Conservation (phyloP, 1,140 invertebrate genomes). For the Pararge aegeria region DNA sequence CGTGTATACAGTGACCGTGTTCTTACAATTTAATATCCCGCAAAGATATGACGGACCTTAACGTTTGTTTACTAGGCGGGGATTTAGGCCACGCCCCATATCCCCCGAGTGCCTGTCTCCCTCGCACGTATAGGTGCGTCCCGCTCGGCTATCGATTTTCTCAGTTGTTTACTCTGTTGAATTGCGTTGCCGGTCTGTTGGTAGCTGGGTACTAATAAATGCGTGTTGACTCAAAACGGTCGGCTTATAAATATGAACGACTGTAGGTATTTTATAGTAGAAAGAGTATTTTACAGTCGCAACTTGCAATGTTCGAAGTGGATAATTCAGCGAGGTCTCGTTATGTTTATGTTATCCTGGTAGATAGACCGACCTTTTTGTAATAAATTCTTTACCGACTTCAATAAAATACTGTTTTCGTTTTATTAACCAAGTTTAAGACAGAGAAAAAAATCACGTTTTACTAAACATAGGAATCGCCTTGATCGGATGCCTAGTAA, state of each 20-base stretch:
- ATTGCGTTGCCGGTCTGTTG: slow-evolving; percentile 43
- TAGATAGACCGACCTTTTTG: neutral
- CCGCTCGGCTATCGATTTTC: slow-evolving; percentile 60
- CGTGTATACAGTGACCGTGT: neutral
- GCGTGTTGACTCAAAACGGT: slow-evolving; percentile 42
- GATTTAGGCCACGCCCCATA: slow-evolving; percentile 38
- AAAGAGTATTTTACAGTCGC: slow-evolving; percentile 17
- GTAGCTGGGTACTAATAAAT: slow-evolving; percentile 41
- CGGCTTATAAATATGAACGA: slow-evolving; percentile 37
- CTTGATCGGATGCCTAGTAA: too few species aligned
- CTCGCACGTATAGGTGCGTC: slow-evolving; percentile 32
- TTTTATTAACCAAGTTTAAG: too few species aligned
- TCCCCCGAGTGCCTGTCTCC: slow-evolving; percentile 14
- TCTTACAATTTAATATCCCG: slow-evolving; percentile 27
- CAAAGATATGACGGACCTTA: slow-evolving; percentile 28
- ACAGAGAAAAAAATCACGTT: too few species aligned
- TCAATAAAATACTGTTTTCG: too few species aligned
- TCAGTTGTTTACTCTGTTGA: slow-evolving; percentile 58
- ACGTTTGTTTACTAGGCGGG: slow-evolving; percentile 34
- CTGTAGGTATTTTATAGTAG: slow-evolving; percentile 24
- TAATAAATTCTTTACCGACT: too few species aligned
- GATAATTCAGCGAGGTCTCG: neutral
- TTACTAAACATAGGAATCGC: too few species aligned
- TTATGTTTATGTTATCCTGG: slow-evolving; percentile 10
- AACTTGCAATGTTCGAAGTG: slow-evolving; percentile 7